A percentile compares a stretch with the other conserved stretches of the same genome.
Conservation (phyloP, 2,888 invertebrate genomes). For the Crossocerus cetratus region DNA sequence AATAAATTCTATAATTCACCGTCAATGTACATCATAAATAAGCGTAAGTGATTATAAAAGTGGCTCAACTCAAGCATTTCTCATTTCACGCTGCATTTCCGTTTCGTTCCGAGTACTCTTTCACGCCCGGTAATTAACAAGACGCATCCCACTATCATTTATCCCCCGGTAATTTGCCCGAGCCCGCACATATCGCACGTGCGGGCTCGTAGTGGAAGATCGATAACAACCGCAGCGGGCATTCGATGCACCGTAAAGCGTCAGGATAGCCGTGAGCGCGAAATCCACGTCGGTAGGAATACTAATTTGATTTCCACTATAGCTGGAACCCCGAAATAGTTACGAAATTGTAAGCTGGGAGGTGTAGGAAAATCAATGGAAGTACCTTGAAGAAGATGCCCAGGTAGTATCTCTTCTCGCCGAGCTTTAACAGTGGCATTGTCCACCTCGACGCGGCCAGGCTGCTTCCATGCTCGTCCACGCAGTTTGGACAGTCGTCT, state of each 20-base stretch:
- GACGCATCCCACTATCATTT: too few species aligned
- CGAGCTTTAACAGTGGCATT: constrained; percentile 92
- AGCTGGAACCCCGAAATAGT: too few species aligned
- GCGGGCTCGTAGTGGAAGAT: constrained; percentile 32
- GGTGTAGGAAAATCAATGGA: constrained; percentile 46
- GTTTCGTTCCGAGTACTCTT: too few species aligned
- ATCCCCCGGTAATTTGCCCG: neutral
- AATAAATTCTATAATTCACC: too few species aligned
- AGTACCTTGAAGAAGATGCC: constrained; percentile 95
- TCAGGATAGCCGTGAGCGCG: constrained; percentile 35
- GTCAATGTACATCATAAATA: too few species aligned
- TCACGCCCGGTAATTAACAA: too few species aligned
- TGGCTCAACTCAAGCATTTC: too few species aligned
- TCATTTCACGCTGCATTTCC: too few species aligned
- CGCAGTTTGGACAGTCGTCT: constrained; percentile 90
- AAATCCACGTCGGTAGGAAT: constrained; percentile 54
- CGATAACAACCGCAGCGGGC: constrained; percentile 37
- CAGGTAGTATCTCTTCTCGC: constrained; percentile 92
- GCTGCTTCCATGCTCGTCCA: constrained; percentile 81
- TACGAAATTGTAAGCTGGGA: neutral
- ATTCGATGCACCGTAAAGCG: constrained; percentile 56
- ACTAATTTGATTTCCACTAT: constrained; percentile 42
- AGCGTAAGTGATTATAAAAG: too few species aligned
- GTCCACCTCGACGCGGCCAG: constrained; percentile 89
- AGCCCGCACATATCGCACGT: neutral